These are phyloP conservation scores for Syngnathus typhle DNA, from an alignment of 2,113 vertebrate species.

Conservation along the genomic window DNA sequence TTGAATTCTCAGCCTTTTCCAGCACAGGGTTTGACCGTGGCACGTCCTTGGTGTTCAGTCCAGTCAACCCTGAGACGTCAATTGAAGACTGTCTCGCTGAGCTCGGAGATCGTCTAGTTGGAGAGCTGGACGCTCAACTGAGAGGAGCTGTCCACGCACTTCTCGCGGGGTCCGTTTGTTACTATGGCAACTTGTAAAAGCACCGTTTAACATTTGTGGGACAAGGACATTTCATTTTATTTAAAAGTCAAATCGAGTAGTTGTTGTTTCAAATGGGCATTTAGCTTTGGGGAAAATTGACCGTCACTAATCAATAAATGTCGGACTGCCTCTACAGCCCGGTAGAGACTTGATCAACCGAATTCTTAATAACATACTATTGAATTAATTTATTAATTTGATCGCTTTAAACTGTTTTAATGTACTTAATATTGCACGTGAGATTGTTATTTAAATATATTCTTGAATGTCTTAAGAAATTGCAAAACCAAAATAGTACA, in stretches of 20 bases:
- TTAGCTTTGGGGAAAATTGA: too few species aligned
- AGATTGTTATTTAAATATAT: background rate
- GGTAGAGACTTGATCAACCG: too few species aligned
- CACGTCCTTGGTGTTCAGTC: conserved; percentile 84
- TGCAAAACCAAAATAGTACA: background rate
- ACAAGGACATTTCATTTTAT: background rate
- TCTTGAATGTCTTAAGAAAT: background rate
- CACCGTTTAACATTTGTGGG: background rate
- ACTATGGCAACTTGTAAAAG: background rate
- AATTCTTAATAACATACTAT: too few species aligned
- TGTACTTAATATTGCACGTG: background rate
- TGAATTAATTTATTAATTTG: too few species aligned
- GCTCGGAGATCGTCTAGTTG: conserved; percentile 73
- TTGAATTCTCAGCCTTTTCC: conserved; percentile 70
- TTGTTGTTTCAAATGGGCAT: background rate
- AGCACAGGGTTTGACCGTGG: conserved; percentile 81
- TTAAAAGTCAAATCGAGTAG: background rate
- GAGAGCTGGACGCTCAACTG: conserved; percentile 74
- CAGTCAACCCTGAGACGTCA: conserved; percentile 79
- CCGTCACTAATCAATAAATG: too few species aligned
- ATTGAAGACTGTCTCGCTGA: conserved; percentile 85
- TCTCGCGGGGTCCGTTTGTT: conserved; percentile 78
- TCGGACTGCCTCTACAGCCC: too few species aligned
- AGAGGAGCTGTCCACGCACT: conserved; percentile 72
- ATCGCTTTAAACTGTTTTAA: too few species aligned